phyloP scores from a whole-genome alignment of 2,797 vertebrate species.

The Eremophila alpestris region DNA sequence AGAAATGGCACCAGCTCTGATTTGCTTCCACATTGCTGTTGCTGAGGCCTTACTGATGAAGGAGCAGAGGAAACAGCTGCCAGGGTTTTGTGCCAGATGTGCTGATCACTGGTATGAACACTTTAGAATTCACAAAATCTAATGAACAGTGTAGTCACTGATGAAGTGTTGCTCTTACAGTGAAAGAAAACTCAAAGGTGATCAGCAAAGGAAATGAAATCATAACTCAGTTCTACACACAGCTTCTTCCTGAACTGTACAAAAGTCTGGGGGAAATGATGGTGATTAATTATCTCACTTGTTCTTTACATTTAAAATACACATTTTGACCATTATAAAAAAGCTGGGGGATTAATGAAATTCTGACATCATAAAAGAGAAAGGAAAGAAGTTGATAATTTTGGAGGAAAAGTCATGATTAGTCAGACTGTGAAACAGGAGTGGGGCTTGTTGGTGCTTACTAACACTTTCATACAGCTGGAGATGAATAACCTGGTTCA shows the following conservation, averaged over 20 bases:
- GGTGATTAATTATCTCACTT: constrained; percentile 50
- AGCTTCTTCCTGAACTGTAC: background rate
- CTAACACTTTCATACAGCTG: background rate
- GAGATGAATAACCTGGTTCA: background rate
- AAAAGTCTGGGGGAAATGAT: background rate
- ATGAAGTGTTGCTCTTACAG: background rate
- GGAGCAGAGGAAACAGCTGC: background rate
- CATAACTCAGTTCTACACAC: background rate
- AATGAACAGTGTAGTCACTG: background rate
- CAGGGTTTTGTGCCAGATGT: background rate
- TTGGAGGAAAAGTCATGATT: background rate
- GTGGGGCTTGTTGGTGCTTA: background rate
- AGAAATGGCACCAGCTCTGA: rapidly evolving
- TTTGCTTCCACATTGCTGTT: background rate
- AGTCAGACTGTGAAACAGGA: background rate
- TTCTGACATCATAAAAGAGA: background rate
- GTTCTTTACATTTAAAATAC: constrained; percentile 41
- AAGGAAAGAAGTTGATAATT: background rate
- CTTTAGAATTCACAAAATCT: background rate
- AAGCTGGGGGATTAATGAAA: background rate
- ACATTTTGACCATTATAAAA: constrained; percentile 6
- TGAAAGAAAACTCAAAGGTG: constrained; percentile 17
- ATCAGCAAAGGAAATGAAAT: constrained; percentile 45
- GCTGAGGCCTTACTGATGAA: background rate
- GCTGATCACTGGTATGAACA: background rate